Base-by-base conservation (phyloP, 2,888 invertebrate species). In the Cecidostiba fungosa region DNA sequence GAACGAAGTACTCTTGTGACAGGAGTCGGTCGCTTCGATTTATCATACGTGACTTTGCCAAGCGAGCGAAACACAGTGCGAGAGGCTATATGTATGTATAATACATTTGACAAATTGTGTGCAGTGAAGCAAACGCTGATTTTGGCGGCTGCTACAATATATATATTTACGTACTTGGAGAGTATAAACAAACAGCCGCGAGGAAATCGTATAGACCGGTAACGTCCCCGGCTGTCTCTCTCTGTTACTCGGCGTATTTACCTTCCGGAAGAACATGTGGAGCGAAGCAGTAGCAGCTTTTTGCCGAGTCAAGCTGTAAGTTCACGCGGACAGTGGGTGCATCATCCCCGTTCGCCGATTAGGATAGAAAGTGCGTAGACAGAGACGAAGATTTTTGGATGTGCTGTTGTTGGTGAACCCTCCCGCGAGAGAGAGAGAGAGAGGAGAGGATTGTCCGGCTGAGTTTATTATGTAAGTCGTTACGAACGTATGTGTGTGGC, bases 381-480 rank as follows among this genome's bases (percentile, higher is more conserved):
- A 19, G 29, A 1, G 12, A 47, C n/a, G 26, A 26, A 16, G 73
- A 73, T 47, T 73, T 19, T 19, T 23, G 36, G 14, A 39, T 14
- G 10, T 16, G n/a, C 23, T 8, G 54, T 23, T n/a, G 59, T 77
- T 36, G 23, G 23, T 77, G 32, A 77, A 62, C 16, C 23, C 0
- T 26, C 74, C n/a, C 72, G 47, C n/a, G n/a, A n/a, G n/a, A n/a
- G n/a, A n/a, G n/a, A n/a, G 16, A 29, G 47, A 74, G 59, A 32
- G 39, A 54, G 47, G 54, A 50, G 50, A 62, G 59, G 77, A 77
- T 77, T 36, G 19, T 16, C 36, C n/a, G n/a, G 54, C 77, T 50
- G 54, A 29, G 19, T 59, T 59, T 77, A 59, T 77, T 77, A 77
- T 59, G 77, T 77, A 77, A 77, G 77, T 77, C 36, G 32, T 77